phyloP scores from a whole-genome alignment of 2,797 vertebrate species.

The Oreochromis mossambicus region DNA sequence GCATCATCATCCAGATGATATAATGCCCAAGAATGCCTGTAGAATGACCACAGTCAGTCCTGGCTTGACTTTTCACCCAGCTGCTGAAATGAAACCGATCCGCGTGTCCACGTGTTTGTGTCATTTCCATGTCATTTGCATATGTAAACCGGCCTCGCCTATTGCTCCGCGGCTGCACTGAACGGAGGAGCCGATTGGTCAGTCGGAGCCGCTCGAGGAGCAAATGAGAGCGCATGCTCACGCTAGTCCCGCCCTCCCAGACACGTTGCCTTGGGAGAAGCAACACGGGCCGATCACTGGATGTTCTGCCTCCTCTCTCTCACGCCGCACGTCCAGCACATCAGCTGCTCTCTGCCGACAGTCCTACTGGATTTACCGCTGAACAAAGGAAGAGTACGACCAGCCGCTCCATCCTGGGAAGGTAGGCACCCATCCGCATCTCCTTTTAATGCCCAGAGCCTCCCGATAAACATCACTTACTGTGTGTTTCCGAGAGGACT shows the following conservation, averaged over 20 bases:
- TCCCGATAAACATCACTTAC: neutral
- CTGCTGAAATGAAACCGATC: slow-evolving; percentile 77
- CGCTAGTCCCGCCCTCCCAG: slow-evolving; percentile 67
- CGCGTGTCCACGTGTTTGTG: slow-evolving; percentile 83
- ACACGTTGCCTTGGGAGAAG: slow-evolving; percentile 84
- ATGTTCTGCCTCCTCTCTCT: slow-evolving; percentile 46
- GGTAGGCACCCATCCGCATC: slow-evolving; percentile 26
- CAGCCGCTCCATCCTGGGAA: slow-evolving; percentile 61
- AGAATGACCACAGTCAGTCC: slow-evolving; percentile 58
- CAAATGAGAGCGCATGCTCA: slow-evolving; percentile 57
- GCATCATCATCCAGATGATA: slow-evolving; percentile 43
- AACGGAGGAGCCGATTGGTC: slow-evolving; percentile 56
- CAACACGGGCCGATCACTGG: slow-evolving; percentile 76
- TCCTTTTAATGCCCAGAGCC: neutral
- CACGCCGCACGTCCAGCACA: slow-evolving; percentile 57
- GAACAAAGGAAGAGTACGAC: slow-evolving; percentile 65
- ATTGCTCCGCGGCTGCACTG: slow-evolving; percentile 52
- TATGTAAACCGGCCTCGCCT: slow-evolving; percentile 72
- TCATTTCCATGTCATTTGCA: slow-evolving; percentile 79
- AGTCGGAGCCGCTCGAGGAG: neutral
- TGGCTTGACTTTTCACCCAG: slow-evolving; percentile 64
- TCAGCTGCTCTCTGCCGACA: slow-evolving; percentile 52
- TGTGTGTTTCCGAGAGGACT: neutral
- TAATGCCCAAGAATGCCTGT: slow-evolving; percentile 54
- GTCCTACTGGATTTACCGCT: slow-evolving; percentile 64